Evolutionary conservation across 2,888 invertebrate species (phyloP), one percentile per base, ranked within the genome.

Genomic region (Alviniconcha strummeri): DNA sequence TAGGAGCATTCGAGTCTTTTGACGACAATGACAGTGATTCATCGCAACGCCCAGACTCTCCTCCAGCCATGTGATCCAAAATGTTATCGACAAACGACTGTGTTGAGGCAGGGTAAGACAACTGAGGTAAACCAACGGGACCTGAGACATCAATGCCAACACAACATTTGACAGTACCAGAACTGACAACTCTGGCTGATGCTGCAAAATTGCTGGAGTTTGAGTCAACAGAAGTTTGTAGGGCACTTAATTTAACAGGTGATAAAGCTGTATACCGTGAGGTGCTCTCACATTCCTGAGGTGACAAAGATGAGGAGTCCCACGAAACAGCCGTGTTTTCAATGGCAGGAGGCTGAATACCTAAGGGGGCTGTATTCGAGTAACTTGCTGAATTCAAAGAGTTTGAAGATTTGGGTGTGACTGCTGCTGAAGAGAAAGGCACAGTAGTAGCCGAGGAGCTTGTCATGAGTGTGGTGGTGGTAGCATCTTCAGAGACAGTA

Each of bases 401-500:
- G 54, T 3, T 0, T 17, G 36, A 0, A 5, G 67, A 52, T 9
- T 19, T 67, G 36, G 15, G 52, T 15, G 64, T 7, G 57, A 4
- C 54, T 54, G 55, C 17, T 54, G 67, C 11, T 89, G 36, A 36
- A 36, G 36, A 36, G 36, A 36, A 36, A 36, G 90, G 71, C 90
- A 90, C 67, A 88, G 79, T 72, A 84, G 60, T 8, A 60, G 60
- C 13, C 0, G 2, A 60, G 60, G 13, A 8, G 9, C 60, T 60
- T 60, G 8, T 60, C 60, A 11, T 60, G 8, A 3, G 2, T 60
- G 81, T 74, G 74, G 6, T 71, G 81, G 13, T 82, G 81, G 15
- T 64, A 36, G 36, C 36, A 36, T 71, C 3, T 75, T 74, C 79
- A 87, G 87, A 15, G 90, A 89, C 54, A 89, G 90, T 57, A 88